A percentile compares a stretch with the other conserved stretches of the same genome.
phyloP scores from a whole-genome alignment of 2,888 invertebrate species.

The Harpalus rubripes region DNA sequence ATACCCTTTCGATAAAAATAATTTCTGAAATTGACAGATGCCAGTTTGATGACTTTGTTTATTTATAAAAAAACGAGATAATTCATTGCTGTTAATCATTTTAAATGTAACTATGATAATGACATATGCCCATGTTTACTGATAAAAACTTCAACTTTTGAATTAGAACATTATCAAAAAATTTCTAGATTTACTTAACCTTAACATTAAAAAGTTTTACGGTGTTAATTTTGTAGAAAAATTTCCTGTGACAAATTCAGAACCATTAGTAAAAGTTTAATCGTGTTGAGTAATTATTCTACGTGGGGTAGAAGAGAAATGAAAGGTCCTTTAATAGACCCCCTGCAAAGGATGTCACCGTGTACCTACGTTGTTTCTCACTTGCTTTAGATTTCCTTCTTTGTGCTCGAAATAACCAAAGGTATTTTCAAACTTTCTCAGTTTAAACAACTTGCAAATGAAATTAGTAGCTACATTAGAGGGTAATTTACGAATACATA shows the following conservation, averaged over 20 bases:
- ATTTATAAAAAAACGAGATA: too few species aligned
- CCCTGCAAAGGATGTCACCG: conserved; percentile 24
- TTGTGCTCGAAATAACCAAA: neutral
- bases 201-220: neutral
- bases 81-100: too few species aligned
- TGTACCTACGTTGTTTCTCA: conserved; percentile 1
- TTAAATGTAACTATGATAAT: too few species aligned
- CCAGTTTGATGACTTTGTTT: too few species aligned
- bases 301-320: conserved; percentile 30
- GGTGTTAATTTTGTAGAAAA: conserved; percentile 23
- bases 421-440: conserved; percentile 2
- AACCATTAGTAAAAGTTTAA: conserved; percentile 55
- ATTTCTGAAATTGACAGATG: too few species aligned
- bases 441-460: neutral
- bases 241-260: conserved; percentile 27
- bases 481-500: neutral
- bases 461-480: neutral
- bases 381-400: conserved; percentile 2
- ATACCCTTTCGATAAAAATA: too few species aligned
- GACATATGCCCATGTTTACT: too few species aligned
- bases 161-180: neutral
- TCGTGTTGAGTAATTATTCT: conserved; percentile 57
- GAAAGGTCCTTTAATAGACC: conserved; percentile 39
- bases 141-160: neutral
- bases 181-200: neutral